These are phyloP conservation scores for Mungos mungo DNA, from an alignment of 2,113 vertebrate species.

Conservation along the genomic window DNA sequence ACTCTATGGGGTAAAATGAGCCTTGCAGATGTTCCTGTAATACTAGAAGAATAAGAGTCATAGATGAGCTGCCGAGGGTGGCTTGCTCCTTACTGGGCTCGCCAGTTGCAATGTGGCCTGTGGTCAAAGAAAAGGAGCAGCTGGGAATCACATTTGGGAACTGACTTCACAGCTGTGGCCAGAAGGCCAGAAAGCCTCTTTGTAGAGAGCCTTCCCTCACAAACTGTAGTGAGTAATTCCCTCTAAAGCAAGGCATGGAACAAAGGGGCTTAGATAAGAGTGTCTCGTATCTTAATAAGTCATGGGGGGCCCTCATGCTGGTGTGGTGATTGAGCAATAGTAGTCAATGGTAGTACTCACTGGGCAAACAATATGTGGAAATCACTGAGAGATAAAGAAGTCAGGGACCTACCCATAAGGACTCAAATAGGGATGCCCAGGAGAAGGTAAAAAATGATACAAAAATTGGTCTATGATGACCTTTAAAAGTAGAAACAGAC, in stretches of 20 bases:
- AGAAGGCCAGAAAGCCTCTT: slow-evolving; percentile 5
- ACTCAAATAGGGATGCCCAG: not conserved
- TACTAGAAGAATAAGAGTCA: slow-evolving; percentile 29
- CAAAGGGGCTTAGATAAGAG: not conserved
- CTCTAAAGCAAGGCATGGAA: not conserved
- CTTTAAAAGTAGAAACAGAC: not conserved
- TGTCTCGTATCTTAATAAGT: not conserved
- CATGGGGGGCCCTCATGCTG: not conserved
- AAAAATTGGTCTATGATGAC: not conserved
- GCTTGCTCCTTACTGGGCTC: not conserved
- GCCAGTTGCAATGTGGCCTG: slow-evolving; percentile 45
- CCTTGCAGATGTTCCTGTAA: slow-evolving; percentile 63
- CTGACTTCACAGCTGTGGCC: slow-evolving; percentile 12
- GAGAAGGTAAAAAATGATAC: not conserved
- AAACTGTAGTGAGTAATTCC: not conserved
- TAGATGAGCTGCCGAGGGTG: slow-evolving; percentile 23
- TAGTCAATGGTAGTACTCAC: not conserved
- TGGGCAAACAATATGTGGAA: not conserved
- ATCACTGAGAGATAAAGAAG: not conserved
- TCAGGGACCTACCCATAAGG: not conserved
- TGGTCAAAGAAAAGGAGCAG: slow-evolving; percentile 57
- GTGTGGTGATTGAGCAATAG: not conserved
- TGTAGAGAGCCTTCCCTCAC: not conserved
- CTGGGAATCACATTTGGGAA: slow-evolving; percentile 60
- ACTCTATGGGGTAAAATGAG: slow-evolving; percentile 62